Evolutionary conservation across 2,888 invertebrate species (phyloP).

Genomic region (Proisotoma minuta): DNA sequence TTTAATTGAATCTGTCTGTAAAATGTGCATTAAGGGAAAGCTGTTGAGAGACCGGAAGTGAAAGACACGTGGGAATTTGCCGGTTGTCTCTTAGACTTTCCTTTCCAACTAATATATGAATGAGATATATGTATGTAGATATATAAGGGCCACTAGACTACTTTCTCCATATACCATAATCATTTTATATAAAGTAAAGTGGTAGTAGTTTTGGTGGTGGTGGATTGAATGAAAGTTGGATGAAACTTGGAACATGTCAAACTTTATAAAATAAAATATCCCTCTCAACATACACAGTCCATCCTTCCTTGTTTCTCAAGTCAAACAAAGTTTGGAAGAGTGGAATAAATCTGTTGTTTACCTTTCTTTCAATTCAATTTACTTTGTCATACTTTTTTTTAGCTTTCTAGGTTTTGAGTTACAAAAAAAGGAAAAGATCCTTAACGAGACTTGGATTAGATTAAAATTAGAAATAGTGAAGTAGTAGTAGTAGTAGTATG

Average conservation of each 20-base stretch:
- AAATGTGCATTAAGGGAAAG: too few relatives aligned
- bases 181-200: background rate
- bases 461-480: too few relatives aligned
- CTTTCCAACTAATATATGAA: constrained; percentile 9
- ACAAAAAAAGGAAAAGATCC: too few relatives aligned
- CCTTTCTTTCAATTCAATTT: too few relatives aligned
- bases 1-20: too few relatives aligned
- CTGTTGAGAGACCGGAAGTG: constrained; percentile 15
- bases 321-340: too few relatives aligned
- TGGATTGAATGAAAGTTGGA: background rate
- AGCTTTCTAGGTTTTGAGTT: too few relatives aligned
- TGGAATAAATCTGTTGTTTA: too few relatives aligned
- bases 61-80: constrained; percentile 39
- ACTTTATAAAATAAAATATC: constrained; percentile 6
- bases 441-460: too few relatives aligned
- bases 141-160: background rate
- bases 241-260: background rate
- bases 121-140: background rate
- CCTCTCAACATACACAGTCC: background rate
- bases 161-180: background rate
- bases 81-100: constrained; percentile 31
- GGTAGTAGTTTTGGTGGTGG: constrained; percentile 1
- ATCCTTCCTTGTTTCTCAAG: too few relatives aligned
- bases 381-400: too few relatives aligned
- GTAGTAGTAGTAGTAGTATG: too few relatives aligned